Base-by-base conservation (phyloP, 2,888 invertebrate species). In the Drosophila cognata region DNA sequence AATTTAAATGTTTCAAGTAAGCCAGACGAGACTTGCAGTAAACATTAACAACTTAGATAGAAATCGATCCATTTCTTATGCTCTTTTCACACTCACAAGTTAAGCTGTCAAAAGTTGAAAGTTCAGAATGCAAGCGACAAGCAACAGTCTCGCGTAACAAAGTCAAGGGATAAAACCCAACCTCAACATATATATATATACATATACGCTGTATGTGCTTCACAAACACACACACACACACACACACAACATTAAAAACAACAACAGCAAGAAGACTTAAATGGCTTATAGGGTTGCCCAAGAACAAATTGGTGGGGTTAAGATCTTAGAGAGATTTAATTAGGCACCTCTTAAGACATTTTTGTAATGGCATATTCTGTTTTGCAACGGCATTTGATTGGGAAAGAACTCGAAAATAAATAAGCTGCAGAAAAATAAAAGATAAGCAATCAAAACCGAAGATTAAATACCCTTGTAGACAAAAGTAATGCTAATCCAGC, bases 241-340 rank as follows among this genome's bases (percentile, higher is more conserved):
- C n/a, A 41, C 18, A 48, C 35, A 21, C 36, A 29, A 21, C 29
- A 36, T 36, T 18, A 11, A n/a, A 33, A 10, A 48, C 25, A 71
- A 36, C 21, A 48, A 38, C 33, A 77, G 38, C 48, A 28, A 35
- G 29, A 46, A 66, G 66, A 46, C 68, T 67, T 74, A 77, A 83
- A 74, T 67, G 81, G 74, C 77, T 80, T 77, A 67, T 53, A 63
- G 16, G 52, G 52, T 80, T 82, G 71, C 68, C 51, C 77, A 82
- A 81, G 41, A 25, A 57, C 41, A 51, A 56, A 43, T 38, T 50
- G 35, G 2, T 16, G 21, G 36, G 11, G 38, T 43, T 31, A 53
- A 38, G 16, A 59, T 59, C 31, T 29, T 31, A 29, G 11, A 28
- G n/a, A 50, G 67, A 31, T 46, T 67, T 46, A 29, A 25, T 38